Evolutionary conservation across 1,140 invertebrate species (phyloP), one percentile per base, ranked within the genome.

Genomic region (Antheraea pernyi): DNA sequence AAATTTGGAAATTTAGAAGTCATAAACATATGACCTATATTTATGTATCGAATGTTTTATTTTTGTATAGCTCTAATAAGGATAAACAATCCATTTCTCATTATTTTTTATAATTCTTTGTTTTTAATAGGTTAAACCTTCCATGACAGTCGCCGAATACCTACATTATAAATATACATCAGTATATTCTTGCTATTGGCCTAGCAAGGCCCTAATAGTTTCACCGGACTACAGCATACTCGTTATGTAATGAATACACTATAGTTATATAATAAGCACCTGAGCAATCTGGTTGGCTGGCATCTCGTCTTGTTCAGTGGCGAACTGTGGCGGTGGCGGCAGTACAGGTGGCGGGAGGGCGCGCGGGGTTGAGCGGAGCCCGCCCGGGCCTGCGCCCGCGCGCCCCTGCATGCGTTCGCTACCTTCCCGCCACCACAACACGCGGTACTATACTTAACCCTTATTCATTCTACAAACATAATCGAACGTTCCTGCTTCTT

Each of bases 301-400:
- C 89, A 91, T 91, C 66, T 90, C 89, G 81, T 88, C 86, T 66
- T 85, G 81, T 19, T 89, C 86, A 7, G 83, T 79, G 65, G 88
- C 91, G 74, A 92, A 92, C 81, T 92, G 88, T 62, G 91, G 91
- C 78, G 91, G 91, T 70, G 91, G 91, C 73, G 89, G 91, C 79
- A 91, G 78, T 64, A 92, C 89, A 62, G 91, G 90, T 72, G 78
- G 82, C 65, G 84, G 85, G 74, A 88, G 87, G 86, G 84, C 88
- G 87, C 88, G 87, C 88, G 81, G 89, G 80, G 82, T 81, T 70
- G 85, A 83, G 83, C 88, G 88, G 79, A 82, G 86, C 87, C 88
- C 91, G 80, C 83, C 85, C 84, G 85, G 80, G 83, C 84, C 81
- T 74, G 83, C 86, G 76, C 85, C 89, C 88, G 89, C 85, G 88